Percentiles rank a stretch among this genome's conserved stretches.
Conservation (phyloP, 2,797 vertebrate species). For the Rhyacichthys aspro region DNA sequence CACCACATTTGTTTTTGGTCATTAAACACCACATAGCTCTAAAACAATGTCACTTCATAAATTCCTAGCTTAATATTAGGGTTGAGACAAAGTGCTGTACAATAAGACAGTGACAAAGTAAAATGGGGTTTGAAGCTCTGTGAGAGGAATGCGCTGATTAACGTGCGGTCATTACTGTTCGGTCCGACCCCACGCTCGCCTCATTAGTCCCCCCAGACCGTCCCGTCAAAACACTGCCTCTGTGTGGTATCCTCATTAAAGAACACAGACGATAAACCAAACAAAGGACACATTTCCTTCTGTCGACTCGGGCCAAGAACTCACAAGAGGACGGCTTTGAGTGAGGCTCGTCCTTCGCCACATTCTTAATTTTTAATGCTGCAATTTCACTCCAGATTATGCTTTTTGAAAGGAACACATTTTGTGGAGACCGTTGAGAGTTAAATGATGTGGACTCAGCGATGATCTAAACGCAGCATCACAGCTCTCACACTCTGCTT, state of each 20-base stretch:
- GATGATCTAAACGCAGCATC: conserved; percentile 32
- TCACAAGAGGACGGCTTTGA: conserved; percentile 14
- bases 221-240: conserved; percentile 67
- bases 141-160: conserved; percentile 74
- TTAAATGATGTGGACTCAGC: neutral
- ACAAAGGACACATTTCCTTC: conserved; percentile 64
- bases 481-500: conserved; percentile 11
- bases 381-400: too few species aligned
- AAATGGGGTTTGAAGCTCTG: conserved; percentile 47
- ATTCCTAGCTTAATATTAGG: too few species aligned
- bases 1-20: too few species aligned
- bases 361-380: too few species aligned
- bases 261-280: conserved; percentile 61
- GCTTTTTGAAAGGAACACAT: too few species aligned
- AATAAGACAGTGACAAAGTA: conserved; percentile 62
- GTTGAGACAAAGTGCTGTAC: conserved; percentile 61
- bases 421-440: too few species aligned
- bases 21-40: too few species aligned
- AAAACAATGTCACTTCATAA: too few species aligned
- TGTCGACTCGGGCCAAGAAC: conserved; percentile 49
- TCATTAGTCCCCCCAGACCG: conserved; percentile 76
- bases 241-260: conserved; percentile 71
- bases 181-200: conserved; percentile 57
- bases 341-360: too few species aligned
- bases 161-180: conserved; percentile 63